Conservation (phyloP, 2,797 vertebrate genomes). For the Schizopygopsis malacanthus region DNA sequence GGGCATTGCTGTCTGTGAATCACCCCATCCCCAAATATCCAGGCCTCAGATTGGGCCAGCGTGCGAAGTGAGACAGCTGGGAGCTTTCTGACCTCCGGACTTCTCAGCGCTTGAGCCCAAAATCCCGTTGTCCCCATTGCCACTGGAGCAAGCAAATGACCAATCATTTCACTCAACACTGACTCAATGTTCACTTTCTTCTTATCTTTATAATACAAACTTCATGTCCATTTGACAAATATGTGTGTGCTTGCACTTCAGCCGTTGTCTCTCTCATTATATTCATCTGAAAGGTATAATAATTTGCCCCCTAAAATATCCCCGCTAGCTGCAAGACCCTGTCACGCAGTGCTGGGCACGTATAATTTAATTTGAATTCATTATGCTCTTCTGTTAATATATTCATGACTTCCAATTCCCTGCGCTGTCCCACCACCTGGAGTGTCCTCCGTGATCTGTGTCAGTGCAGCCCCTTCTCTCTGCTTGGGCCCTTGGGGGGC, state of each 20-base stretch:
- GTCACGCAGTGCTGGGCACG: slow-evolving; percentile 77
- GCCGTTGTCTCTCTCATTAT: slow-evolving; percentile 20
- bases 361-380: slow-evolving; percentile 90
- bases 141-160: slow-evolving; percentile 30
- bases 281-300: slow-evolving; percentile 79
- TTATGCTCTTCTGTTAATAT: slow-evolving; percentile 86
- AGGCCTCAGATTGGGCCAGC: slow-evolving; percentile 49
- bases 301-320: slow-evolving; percentile 82
- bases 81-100: slow-evolving; percentile 72
- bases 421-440: slow-evolving; percentile 84
- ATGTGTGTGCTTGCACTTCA: not conserved
- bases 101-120: slow-evolving; percentile 47
- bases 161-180: slow-evolving; percentile 7
- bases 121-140: slow-evolving; percentile 21
- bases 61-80: slow-evolving; percentile 77
- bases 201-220: not conserved
- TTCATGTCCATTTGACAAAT: slow-evolving; percentile 16
- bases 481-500: slow-evolving; percentile 75
- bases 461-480: slow-evolving; percentile 65
- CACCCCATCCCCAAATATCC: slow-evolving; percentile 59
- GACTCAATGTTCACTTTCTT: slow-evolving; percentile 47
- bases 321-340: slow-evolving; percentile 65
- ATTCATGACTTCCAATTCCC: slow-evolving; percentile 89
- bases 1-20: slow-evolving; percentile 68
- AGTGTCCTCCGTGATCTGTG: slow-evolving; percentile 87